These are phyloP conservation scores for Grallaria varia DNA, from an alignment of 2,113 vertebrate genomes.

Conservation along the genomic window DNA sequence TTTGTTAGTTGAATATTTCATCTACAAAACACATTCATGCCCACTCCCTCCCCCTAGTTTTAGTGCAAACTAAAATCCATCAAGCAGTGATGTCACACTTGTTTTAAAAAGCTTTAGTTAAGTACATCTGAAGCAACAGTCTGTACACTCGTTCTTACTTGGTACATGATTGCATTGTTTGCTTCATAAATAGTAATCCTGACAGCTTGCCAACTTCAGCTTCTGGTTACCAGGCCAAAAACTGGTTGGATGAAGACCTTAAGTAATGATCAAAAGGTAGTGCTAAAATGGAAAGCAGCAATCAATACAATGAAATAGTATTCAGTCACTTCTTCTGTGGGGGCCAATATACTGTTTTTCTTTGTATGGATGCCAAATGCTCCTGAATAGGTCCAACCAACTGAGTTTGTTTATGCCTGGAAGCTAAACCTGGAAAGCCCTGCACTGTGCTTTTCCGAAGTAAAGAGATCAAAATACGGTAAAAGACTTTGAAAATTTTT, in stretches of 20 bases:
- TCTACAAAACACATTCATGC: not conserved
- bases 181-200: not conserved
- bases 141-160: not conserved
- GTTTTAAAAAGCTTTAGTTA: not conserved
- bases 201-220: not conserved
- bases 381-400: not conserved
- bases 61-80: not conserved
- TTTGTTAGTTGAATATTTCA: conserved; percentile 10
- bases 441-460: not conserved
- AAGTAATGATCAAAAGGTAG: not conserved
- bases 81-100: not conserved
- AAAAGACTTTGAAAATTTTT: not conserved
- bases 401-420: not conserved
- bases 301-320: not conserved
- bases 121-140: not conserved
- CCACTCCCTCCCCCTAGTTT: not conserved
- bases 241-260: not conserved
- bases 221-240: not conserved
- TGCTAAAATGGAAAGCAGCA: not conserved
- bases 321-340: not conserved
- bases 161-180: not conserved
- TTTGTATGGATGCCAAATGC: not conserved
- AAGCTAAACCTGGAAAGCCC: conserved; percentile 23
- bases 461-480: not conserved
- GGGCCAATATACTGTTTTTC: not conserved